Conservation (phyloP, 2,888 invertebrate genomes). For the Elmis aenea region DNA sequence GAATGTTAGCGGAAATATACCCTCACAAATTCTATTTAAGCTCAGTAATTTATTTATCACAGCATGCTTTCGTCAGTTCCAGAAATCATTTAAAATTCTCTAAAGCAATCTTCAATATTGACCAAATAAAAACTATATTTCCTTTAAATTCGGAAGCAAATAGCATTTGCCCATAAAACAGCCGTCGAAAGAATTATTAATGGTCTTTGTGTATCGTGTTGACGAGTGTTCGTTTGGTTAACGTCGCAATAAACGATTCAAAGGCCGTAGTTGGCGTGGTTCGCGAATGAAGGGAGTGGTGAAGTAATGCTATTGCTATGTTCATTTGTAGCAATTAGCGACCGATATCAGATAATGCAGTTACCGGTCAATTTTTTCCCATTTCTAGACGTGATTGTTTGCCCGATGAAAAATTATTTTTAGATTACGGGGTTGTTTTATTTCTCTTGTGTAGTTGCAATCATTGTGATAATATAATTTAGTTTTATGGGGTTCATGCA, state of each 20-base stretch:
- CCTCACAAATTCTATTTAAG: no score
- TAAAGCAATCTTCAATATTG: constrained; percentile 32
- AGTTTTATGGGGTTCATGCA: no score
- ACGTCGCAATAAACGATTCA: constrained; percentile 19
- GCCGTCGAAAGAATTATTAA: constrained; percentile 10
- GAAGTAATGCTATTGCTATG: constrained; percentile 41
- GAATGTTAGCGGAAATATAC: no score
- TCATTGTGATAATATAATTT: no score
- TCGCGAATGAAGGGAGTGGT: constrained; percentile 25
- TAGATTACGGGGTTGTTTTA: constrained; percentile 17
- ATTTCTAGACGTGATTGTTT: constrained; percentile 35
- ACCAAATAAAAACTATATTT: constrained; percentile 35
- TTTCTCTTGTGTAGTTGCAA: no score
- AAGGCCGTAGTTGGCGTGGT: constrained; percentile 16
- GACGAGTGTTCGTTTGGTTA: constrained; percentile 10
- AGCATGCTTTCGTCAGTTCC: no score
- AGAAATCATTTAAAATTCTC: constrained; percentile 28
- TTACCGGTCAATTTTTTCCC: constrained; percentile 37
- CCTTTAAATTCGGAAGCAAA: constrained; percentile 34
- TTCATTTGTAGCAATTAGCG: constrained; percentile 46
- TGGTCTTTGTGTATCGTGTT: constrained; percentile 7
- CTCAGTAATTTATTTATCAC: no score
- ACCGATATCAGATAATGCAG: constrained; percentile 39
- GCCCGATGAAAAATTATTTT: constrained; percentile 36
- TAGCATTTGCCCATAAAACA: constrained; percentile 37